phyloP scores from a whole-genome alignment of 2,888 invertebrate genomes.

The Sturmia bella region DNA sequence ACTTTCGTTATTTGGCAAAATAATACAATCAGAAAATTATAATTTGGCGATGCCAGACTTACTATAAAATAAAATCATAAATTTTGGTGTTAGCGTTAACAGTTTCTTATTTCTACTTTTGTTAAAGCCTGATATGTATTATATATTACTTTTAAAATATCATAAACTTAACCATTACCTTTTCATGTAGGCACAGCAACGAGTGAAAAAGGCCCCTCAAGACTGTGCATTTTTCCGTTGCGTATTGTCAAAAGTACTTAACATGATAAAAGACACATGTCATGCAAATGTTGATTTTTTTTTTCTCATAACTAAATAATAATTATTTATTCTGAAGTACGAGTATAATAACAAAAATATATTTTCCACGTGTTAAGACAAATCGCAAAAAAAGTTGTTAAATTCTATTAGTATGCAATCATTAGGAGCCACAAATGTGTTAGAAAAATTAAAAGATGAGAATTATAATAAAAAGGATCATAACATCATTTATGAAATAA shows the following conservation, averaged over 20 bases:
- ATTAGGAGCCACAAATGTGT: background rate
- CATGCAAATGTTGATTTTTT: conserved; percentile 37
- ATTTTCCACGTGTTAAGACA: conserved; percentile 34
- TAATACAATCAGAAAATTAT: too few species aligned
- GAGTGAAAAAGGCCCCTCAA: too few species aligned
- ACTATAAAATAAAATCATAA: too few species aligned
- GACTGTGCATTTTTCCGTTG: background rate
- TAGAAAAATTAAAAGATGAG: background rate
- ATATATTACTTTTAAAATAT: too few species aligned
- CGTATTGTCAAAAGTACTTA: conserved; percentile 26
- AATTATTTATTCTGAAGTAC: background rate
- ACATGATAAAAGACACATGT: conserved; percentile 52
- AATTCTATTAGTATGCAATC: background rate
- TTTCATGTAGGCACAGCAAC: too few species aligned
- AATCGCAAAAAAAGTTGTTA: conserved; percentile 11
- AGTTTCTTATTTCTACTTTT: too few species aligned
- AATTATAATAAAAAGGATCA: too few species aligned
- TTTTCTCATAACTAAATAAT: background rate
- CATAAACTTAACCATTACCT: too few species aligned
- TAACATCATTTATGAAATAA: too few species aligned
- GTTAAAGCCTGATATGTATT: too few species aligned
- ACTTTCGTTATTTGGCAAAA: too few species aligned
- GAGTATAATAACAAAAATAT: background rate
- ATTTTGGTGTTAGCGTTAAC: background rate
- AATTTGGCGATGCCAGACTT: too few species aligned